A percentile compares a stretch with the other conserved stretches of the same genome.
Conservation (phyloP, 2,113 vertebrate genomes). For the Saimiri boliviensis region DNA sequence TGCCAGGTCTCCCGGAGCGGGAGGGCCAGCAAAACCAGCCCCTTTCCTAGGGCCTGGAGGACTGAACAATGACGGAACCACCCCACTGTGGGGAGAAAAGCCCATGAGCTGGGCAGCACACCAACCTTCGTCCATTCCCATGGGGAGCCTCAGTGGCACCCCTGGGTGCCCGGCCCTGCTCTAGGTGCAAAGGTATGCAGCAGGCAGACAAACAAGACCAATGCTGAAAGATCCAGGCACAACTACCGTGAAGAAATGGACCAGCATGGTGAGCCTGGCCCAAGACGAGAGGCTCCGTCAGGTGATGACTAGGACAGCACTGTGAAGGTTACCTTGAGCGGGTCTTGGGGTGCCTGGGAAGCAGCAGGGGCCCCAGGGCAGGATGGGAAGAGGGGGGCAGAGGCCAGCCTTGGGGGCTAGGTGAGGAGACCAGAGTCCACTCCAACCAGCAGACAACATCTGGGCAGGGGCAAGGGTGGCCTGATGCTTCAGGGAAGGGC, state of each 20-base stretch:
- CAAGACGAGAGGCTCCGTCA: fast-evolving
- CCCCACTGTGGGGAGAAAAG: fast-evolving
- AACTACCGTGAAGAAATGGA: fast-evolving
- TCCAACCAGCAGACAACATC: too few species aligned
- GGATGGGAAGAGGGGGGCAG: not conserved
- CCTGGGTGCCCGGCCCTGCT: not conserved
- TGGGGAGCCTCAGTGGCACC: not conserved
- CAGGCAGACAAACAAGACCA: not conserved
- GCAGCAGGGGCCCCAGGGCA: not conserved
- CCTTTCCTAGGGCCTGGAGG: not conserved
- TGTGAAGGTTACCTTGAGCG: fast-evolving
- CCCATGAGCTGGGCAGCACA: not conserved
- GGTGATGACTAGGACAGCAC: not conserved
- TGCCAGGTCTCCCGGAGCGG: fast-evolving
- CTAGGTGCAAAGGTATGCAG: not conserved
- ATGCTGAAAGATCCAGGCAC: fast-evolving
- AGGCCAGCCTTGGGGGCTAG: not conserved
- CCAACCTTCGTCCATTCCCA: not conserved
- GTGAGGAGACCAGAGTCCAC: not conserved
- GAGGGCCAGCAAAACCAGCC: not conserved
- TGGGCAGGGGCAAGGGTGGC: fast-evolving
- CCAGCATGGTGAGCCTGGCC: fast-evolving
- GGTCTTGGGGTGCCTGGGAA: not conserved
- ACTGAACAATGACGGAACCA: not conserved
- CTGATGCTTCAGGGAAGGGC: not conserved